Base-by-base conservation (phyloP, 2,113 vertebrate genomes). In the Pterocles burchelli region DNA sequence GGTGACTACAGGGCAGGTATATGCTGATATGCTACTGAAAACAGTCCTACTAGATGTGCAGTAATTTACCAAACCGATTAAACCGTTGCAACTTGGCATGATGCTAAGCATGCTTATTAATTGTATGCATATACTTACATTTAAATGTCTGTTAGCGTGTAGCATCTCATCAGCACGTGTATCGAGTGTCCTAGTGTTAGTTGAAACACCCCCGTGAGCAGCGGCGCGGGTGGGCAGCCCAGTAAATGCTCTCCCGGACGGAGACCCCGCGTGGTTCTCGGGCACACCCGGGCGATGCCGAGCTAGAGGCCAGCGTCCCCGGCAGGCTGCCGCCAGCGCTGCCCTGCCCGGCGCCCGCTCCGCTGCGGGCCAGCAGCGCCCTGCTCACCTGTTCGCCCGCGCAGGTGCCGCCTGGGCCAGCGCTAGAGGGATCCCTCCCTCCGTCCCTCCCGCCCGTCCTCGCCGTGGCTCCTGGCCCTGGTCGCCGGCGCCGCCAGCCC, bases 121-220 rank as follows among this genome's bases (percentile, higher is more conserved):
- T 6, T 4, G 75, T 2, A 9, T 7, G 57, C 55, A 13, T 29
- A 15, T 5, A 51, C 70, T 52, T 45, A 25, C 45, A 21, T 68
- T 26, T 66, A 9, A 75, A 76, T n/a, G 7, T 29, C 66, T 33
- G 2, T 25, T 9, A 3, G 33, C 1, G 29, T 7, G 11, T 8
- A 11, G 10, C 57, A 0, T 11, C 63, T 0, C 4, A 18, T 5
- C 0, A 3, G 48, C 38, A 1, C 0, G 58, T 24, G 6, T 19
- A 13, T 6, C 7, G 31, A 29, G 29, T 0, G 68, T 80, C 36
- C 54, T 16, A 6, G 38, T 76, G 26, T 1, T 0, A 3, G 20
- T 2, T 4, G 61, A 24, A 41, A 11, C 52, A 7, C 5, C 6
- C 66, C 2, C 3, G 70, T 1, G 72, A 18, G 41, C 54, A 1